A percentile compares a stretch with the other conserved stretches of the same genome.
phyloP scores from a whole-genome alignment of 2,113 vertebrate species.

The Abramis brama region DNA sequence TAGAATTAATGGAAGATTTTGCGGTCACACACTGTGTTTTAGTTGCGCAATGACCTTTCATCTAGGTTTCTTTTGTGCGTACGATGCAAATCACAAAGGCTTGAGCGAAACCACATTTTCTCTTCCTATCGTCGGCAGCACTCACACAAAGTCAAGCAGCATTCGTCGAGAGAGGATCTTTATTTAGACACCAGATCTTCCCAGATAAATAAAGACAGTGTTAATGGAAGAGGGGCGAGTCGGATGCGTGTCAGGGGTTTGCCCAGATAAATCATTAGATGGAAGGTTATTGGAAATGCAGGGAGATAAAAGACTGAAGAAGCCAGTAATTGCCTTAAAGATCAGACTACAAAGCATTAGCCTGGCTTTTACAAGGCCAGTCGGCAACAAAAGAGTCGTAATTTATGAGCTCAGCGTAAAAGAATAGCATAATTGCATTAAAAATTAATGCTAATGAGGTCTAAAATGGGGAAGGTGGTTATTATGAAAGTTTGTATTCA shows the following conservation, averaged over 20 bases:
- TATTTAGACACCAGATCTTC: slow-evolving; percentile 53
- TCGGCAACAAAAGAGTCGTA: slow-evolving; percentile 98
- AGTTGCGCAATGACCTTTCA: slow-evolving; percentile 1
- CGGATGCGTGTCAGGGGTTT: slow-evolving; percentile 59
- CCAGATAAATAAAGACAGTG: slow-evolving; percentile 53
- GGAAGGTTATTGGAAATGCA: slow-evolving; percentile 90
- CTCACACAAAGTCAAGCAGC: slow-evolving; percentile 18
- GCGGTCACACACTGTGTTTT: not conserved
- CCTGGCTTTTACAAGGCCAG: slow-evolving; percentile 99
- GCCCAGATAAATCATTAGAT: slow-evolving; percentile 83
- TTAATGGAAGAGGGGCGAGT: slow-evolving; percentile 65
- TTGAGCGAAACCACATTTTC: not conserved
- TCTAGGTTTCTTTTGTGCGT: not conserved
- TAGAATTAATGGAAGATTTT: not conserved
- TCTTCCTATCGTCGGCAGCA: not conserved
- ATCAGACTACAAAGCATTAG: slow-evolving; percentile 99
- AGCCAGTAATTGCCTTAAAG: slow-evolving; percentile 99
- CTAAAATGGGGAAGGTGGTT: slow-evolving; percentile 99
- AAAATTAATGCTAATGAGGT: slow-evolving; percentile 99
- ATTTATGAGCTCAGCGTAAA: slow-evolving; percentile 99
- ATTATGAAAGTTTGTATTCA: slow-evolving; percentile 99
- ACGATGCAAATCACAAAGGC: slow-evolving; percentile 10
- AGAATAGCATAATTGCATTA: slow-evolving; percentile 99
- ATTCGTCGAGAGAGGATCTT: slow-evolving; percentile 48
- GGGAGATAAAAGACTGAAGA: slow-evolving; percentile 87